These are phyloP conservation scores for Neoscelio sp. DNA, from an alignment of 2,888 invertebrate genomes.

Conservation along the genomic window DNA sequence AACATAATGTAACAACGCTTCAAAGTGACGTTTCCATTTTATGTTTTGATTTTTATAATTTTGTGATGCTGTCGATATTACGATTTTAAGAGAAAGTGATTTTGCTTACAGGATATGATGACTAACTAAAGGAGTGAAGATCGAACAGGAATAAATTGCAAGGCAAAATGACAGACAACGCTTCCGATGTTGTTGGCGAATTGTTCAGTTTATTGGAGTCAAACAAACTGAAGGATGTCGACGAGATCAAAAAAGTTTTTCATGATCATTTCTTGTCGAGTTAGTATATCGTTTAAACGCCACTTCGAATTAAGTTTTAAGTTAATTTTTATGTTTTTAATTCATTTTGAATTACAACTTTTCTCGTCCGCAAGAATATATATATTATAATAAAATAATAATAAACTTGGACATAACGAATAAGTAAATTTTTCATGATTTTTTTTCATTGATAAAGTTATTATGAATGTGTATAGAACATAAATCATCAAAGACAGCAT, in stretches of 20 bases:
- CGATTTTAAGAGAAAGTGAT: not conserved
- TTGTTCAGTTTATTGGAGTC: constrained; percentile 88
- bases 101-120: constrained; percentile 16
- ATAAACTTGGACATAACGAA: no score
- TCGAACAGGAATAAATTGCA: not conserved
- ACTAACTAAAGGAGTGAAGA: not conserved
- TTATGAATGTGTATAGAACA: no score
- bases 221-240: constrained; percentile 87
- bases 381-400: no score
- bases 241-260: constrained; percentile 88
- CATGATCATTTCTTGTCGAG: constrained; percentile 89
- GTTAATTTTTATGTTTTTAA: not conserved
- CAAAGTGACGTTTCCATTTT: no score
- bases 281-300: constrained; percentile 82
- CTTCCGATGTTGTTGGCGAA: constrained; percentile 81
- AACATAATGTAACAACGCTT: no score
- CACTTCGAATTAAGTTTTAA: not conserved
- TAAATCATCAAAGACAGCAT: no score
- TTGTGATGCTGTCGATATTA: constrained; percentile 42
- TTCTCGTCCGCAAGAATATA: no score
- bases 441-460: no score
- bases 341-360: no score
- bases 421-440: no score
- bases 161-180: constrained; percentile 56
- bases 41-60: no score